A percentile compares a stretch with the other conserved stretches of the same genome.
phyloP scores from a whole-genome alignment of 2,888 invertebrate species.

The Troides oblongomaculatus region DNA sequence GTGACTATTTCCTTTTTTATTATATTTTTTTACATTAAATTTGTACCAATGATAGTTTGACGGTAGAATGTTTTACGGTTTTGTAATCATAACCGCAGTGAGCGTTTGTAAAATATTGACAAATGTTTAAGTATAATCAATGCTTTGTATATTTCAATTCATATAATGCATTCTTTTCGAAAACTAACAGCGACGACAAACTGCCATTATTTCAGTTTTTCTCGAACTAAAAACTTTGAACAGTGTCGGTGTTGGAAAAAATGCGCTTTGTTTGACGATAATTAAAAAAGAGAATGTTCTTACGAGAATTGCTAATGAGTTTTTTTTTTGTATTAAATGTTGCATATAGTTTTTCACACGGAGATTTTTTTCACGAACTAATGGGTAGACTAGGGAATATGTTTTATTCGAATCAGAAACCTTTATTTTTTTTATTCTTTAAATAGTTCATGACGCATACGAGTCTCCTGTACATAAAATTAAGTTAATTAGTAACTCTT shows the following conservation, averaged over 20 bases:
- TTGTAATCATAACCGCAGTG: neutral
- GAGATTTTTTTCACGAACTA: neutral
- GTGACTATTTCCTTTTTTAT: neutral
- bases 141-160: neutral
- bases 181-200: neutral
- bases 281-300: constrained; percentile 2
- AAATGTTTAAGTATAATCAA: neutral
- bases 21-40: neutral
- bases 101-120: neutral
- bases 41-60: neutral
- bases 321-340: neutral
- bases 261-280: neutral
- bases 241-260: constrained; percentile 1
- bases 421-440: neutral
- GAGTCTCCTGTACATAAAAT: no score
- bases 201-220: constrained; percentile 14
- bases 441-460: neutral
- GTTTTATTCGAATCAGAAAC: neutral
- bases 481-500: no score
- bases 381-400: neutral
- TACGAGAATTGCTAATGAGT: neutral
- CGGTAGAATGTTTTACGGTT: no score
- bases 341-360: neutral
- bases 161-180: neutral
- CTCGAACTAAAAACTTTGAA: constrained; percentile 18